Base-by-base conservation (phyloP, 2,113 vertebrate genomes). In the Reinhardtius hippoglossoides region DNA sequence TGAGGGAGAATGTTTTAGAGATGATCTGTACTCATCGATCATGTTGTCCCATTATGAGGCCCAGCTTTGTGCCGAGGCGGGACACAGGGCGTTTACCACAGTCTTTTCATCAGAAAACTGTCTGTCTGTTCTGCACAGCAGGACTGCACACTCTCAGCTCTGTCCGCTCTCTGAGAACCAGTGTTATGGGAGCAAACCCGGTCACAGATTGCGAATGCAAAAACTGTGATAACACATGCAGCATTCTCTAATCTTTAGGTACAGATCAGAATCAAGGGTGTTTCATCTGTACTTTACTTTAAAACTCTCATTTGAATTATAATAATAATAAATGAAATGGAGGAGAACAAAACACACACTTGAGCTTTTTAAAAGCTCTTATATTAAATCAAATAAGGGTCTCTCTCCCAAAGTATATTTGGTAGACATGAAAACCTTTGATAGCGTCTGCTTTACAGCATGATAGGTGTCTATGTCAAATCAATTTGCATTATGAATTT, bases 1-100 rank as follows among this genome's bases (percentile, higher is more conserved):
- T 61, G 76, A 54, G 69, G 60, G 70, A 46, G 72, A 72, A 83
- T 89, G 84, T 86, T 90, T 88, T 78, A 9, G 83, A 75, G 71
- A 84, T 85, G 84, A 79, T 82, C 79, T 70, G 72, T 50, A 26
- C 71, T 60, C 37, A 15, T 78, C 42, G 54, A 74, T 72, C 54
- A 42, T 65, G 60, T 65, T 65, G 83, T 82, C 86, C 65, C 65
- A 2, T 52, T 67, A 60, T 67, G 82, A 85, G 85, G 72, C 80
- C 71, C 75, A 48, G 66, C 60, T 77, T 75, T 80, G 60, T 72
- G 74, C 72, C 70, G 60, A 80, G 78, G 78, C 71, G 44, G 65
- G 60, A 78, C 31, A 44, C 59, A 65, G 84, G 86, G 80, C 64
- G 82, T 89, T 89, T 69, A 77, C 73, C 71, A 15, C 70, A 70